Percentiles rank a stretch among this genome's conserved stretches.
Conservation (phyloP, 53 echinoderm and acorn worm genomes). For the Luidia sarsii region DNA sequence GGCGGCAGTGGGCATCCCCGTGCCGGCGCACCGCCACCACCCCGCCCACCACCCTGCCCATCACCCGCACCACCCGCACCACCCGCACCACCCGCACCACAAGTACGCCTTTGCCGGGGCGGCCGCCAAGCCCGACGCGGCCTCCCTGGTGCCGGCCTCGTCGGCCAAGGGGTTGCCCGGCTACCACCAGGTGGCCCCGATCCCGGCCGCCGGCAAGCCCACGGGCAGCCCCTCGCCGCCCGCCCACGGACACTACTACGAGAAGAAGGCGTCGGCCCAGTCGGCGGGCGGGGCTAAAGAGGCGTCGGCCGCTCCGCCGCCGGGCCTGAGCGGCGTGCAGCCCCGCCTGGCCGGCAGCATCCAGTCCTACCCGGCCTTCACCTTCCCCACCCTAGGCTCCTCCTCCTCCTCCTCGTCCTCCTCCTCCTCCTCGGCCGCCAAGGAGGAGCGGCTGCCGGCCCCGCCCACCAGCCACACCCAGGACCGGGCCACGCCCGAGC, state of each 20-base stretch:
- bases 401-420: constrained; percentile 13
- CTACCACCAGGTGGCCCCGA: constrained; percentile 42
- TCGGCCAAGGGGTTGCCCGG: constrained; percentile 10
- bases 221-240: constrained; percentile 39
- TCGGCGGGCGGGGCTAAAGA: background rate
- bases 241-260: constrained; percentile 62
- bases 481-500: constrained; percentile 29
- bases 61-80: constrained; percentile 45
- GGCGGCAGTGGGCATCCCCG: constrained; percentile 29
- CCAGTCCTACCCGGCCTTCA: constrained; percentile 44
- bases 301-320: constrained; percentile 3
- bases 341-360: constrained; percentile 50
- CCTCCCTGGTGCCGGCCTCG: background rate
- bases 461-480: constrained; percentile 7
- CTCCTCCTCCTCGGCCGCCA: background rate
- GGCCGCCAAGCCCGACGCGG: constrained; percentile 36
- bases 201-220: constrained; percentile 17
- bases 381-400: constrained; percentile 39
- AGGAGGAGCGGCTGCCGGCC: no score
- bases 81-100: constrained; percentile 37
- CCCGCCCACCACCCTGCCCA: no score
- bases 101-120: constrained; percentile 53
- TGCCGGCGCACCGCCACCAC: constrained; percentile 37
- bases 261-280: constrained; percentile 55
- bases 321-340: constrained; percentile 35